Evolutionary conservation across 2,888 invertebrate genomes (phyloP), one percentile per base, ranked within the genome.

Genomic region (Oasisia sp.): DNA sequence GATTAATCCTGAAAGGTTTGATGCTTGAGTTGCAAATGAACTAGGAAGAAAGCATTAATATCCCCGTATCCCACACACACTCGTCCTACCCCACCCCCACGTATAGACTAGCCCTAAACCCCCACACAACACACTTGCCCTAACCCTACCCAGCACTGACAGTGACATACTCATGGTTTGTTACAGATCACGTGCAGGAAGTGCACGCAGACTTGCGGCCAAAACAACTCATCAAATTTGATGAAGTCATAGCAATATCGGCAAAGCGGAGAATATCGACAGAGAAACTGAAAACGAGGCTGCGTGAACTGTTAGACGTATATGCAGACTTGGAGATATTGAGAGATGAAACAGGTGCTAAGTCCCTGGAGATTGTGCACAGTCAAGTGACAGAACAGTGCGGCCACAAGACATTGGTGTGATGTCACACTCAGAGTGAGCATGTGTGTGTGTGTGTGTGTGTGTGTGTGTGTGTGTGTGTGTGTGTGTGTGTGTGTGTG

Each of bases 191-290:
- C 32, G 7, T 92, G n/a, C n/a, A 90, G n/a, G 45, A 32, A 44
- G 32, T 92, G 11, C 32, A 90, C 58, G 9, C 27, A 19, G 92
- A 92, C 8, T 45, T 94, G 45, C 89, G 92, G 45, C 93, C 93
- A 58, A 32, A 91, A 12, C 92, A 92, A 27, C 91, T 93, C 27
- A 45, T 98, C 9, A 97, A 97, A 92, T 99, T 99, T 96, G 97
- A 98, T 94, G 97, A 98, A 94, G 97, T 99, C 92, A 96, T 98
- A 92, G 97, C 98, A 1, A 98, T 98, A 94, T 95, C 96, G 27
- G 96, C 96, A 2, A 95, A 95, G 93, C 93, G 95, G 74, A 92
- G 93, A 32, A 45, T 92, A 11, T 94, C 94, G 89, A 94, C 94
- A 9, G 93, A 94, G 2, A 91, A 93, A 0, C 93, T 96, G 92